These are phyloP conservation scores for Drosophila glabriapex DNA, from an alignment of 2,888 invertebrate species.

Conservation along the genomic window DNA sequence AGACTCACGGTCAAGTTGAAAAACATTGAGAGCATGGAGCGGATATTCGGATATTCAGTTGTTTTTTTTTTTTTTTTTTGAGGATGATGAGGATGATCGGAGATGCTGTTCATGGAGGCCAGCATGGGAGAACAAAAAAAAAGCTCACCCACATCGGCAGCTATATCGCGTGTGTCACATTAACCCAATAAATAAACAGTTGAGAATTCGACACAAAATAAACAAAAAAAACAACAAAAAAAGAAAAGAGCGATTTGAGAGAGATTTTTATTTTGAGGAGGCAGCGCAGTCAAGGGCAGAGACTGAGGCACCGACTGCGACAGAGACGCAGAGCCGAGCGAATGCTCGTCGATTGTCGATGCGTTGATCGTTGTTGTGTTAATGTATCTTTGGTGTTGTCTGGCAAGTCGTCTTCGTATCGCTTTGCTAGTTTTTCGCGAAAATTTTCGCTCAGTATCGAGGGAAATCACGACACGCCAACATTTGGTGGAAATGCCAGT, in stretches of 20 bases:
- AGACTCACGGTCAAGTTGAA: conserved; percentile 80
- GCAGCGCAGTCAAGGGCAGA: conserved; percentile 67
- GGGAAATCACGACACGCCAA: conserved; percentile 77
- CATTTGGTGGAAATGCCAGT: conserved; percentile 69
- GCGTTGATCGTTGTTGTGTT: conserved; percentile 62
- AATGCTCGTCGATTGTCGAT: conserved; percentile 56
- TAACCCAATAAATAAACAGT: conserved; percentile 77
- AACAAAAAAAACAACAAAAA: neutral
- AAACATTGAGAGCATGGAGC: conserved; percentile 70
- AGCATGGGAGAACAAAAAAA: neutral
- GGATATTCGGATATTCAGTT: conserved; percentile 54
- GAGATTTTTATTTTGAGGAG: conserved; percentile 46
- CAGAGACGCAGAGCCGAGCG: conserved; percentile 46
- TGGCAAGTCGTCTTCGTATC: conserved; percentile 36
- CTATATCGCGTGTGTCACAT: conserved; percentile 68
- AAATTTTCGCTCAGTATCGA: conserved; percentile 74
- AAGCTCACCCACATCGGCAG: neutral
- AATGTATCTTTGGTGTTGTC: conserved; percentile 75
- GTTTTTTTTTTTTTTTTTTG: neutral
- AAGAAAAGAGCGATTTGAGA: conserved; percentile 25
- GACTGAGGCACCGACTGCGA: conserved; percentile 3
- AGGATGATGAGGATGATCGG: neutral
- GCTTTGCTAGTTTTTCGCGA: conserved; percentile 53
- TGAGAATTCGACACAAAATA: conserved; percentile 17
- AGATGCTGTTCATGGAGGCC: conserved; percentile 60